phyloP scores from a whole-genome alignment of 2,113 vertebrate species.

The Toxotes chatareus region DNA sequence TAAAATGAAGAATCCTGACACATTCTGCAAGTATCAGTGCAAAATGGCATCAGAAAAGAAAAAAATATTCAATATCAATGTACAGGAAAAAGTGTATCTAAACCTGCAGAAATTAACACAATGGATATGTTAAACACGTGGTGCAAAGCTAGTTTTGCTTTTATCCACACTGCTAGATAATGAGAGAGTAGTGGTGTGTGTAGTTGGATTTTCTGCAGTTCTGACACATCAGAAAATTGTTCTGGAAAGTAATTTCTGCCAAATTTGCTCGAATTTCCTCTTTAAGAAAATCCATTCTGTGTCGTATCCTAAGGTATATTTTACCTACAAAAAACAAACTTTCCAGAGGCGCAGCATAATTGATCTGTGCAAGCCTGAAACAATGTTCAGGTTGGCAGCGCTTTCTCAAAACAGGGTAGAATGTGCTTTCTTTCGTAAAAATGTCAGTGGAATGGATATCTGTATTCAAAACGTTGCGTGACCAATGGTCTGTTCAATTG shows the following conservation, averaged over 20 bases:
- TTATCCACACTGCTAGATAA: neutral
- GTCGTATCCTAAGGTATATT: neutral
- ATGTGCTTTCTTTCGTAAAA: slow-evolving; percentile 44
- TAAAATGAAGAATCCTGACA: too few relatives aligned
- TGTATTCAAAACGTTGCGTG: slow-evolving; percentile 66
- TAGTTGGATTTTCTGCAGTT: neutral
- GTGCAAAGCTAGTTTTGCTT: neutral
- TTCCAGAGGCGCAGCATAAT: slow-evolving; percentile 17
- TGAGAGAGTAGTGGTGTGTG: neutral
- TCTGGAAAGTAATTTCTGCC: neutral
- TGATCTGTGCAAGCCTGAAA: slow-evolving; percentile 21
- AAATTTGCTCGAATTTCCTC: neutral
- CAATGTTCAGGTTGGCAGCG: slow-evolving; percentile 37
- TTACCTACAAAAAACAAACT: slow-evolving; percentile 16
- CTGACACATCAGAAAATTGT: neutral
- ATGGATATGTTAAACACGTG: neutral
- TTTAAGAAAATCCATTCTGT: neutral
- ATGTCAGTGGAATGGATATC: slow-evolving; percentile 65
- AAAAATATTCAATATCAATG: neutral
- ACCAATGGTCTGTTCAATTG: slow-evolving; percentile 71
- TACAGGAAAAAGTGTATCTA: neutral
- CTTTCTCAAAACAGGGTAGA: slow-evolving; percentile 39
- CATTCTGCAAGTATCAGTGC: too few relatives aligned
- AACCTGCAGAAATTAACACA: neutral
- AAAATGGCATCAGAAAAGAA: neutral